A percentile compares a stretch with the other conserved stretches of the same genome.
Evolutionary conservation across 2,113 vertebrate genomes (phyloP).

Genomic region (Sphaerodactylus townsendi): DNA sequence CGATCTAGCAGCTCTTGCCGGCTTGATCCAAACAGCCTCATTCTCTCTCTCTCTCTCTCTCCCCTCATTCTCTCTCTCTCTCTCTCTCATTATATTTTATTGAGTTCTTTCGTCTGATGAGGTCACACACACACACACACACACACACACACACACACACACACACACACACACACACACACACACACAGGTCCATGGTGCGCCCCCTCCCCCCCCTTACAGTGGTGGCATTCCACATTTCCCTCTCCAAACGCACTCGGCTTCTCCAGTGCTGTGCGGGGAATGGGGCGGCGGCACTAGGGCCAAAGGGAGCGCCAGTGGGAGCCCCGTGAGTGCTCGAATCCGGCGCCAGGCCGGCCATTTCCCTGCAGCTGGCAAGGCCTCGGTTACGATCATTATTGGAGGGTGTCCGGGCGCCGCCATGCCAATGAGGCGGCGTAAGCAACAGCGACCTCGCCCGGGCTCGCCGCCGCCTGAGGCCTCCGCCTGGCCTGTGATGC

Average conservation of each 20-base stretch:
- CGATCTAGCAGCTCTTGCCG: not conserved
- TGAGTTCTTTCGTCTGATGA: not conserved
- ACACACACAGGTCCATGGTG: not conserved
- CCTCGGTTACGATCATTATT: slow-evolving; percentile 97
- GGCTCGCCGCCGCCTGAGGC: slow-evolving; percentile 48
- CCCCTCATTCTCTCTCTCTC: too few relatives aligned
- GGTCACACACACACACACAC: not conserved
- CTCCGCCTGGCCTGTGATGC: slow-evolving; percentile 68
- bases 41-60: not conserved
- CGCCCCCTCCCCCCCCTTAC: not conserved
- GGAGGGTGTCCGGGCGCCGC: slow-evolving; percentile 80
- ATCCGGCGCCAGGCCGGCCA: not conserved
- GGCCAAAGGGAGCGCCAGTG: not conserved
- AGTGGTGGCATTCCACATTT: not conserved
- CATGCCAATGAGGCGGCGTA: slow-evolving; percentile 68
- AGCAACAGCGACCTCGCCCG: slow-evolving; percentile 79
- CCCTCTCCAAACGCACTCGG: not conserved
- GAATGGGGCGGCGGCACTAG: too few relatives aligned
- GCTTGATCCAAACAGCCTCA: not conserved
- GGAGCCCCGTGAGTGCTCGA: too few relatives aligned
- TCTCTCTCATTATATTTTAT: not conserved
- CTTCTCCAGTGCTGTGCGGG: not conserved
- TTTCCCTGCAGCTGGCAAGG: slow-evolving; percentile 78
- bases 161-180: not conserved
- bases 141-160: not conserved